Evolutionary conservation across 1,140 invertebrate genomes (phyloP), one percentile per base, ranked within the genome.

Genomic region (Leguminivora glycinivorella): DNA sequence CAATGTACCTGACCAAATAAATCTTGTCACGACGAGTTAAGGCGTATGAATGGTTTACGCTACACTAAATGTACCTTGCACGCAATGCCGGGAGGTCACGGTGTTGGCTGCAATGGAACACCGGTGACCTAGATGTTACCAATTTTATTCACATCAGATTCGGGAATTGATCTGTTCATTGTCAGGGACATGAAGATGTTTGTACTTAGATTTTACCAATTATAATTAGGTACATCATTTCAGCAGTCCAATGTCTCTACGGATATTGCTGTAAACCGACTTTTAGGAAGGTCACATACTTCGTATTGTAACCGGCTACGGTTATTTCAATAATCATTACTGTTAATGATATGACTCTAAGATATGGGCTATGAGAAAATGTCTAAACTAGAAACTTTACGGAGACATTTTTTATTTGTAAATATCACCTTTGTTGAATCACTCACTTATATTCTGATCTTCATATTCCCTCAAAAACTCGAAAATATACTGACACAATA

Each of bases 401-500:
- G 12, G 34, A 12, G 10, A 38, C 34, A 38, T 12, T 31, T 6
- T 31, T 3, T 31, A 3, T 6, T 6, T 31, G 31, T 12, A 38
- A 34, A 4, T 38, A 38, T 38, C 14, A 38, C 34, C 34, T 12
- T 14, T 12, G 56, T 34, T 67, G 19, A 67, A 56, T 0, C 52
- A 81, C 75, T 87, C 67, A 89, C 83, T 66, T 67, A 63, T 68
- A 12, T 43, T 19, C 26, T 75, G 69, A 56, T 75, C 72, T 72
- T 82, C 79, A 56, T 74, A 81, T 56, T 85, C 82, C 31, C 79
- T 84, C 22, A 90, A 75, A 4, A 85, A 63, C 73, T 82, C 78
- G 29, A 79, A 68, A 25, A 89, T 69, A 68, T 84, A 84, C 10
- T 71, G 43, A 29, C 70, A 83, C 1, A 89, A 22, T 14, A 75